Evolutionary conservation across 2,113 vertebrate species (phyloP).

Genomic region (Dunckerocampus dactyliophorus): DNA sequence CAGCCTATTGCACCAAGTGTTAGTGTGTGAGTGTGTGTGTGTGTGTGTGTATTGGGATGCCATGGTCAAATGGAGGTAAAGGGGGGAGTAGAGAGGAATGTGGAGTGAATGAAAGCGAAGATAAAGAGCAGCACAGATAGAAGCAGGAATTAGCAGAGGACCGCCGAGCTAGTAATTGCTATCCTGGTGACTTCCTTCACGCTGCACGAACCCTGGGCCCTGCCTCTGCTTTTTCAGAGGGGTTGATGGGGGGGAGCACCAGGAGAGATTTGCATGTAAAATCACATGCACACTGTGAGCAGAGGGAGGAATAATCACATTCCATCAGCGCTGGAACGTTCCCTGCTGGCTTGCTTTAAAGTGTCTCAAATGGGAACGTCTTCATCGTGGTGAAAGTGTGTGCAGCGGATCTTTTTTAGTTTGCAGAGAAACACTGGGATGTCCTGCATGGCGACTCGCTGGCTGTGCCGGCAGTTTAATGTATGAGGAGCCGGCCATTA

Average conservation of each 20-base stretch:
- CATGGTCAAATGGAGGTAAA: not conserved
- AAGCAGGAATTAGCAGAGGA: conserved; percentile 3
- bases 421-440: too few species aligned
- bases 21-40: not conserved
- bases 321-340: conserved; percentile 1
- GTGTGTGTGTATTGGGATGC: too few species aligned
- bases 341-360: conserved; percentile 1
- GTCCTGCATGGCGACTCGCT: too few species aligned
- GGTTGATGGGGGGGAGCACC: not conserved
- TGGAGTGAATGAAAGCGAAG: not conserved
- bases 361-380: conserved; percentile 4
- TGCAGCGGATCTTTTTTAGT: too few species aligned
- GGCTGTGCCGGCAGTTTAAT: conserved; percentile 1
- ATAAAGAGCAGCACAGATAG: conserved; percentile 5
- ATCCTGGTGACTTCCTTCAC: not conserved
- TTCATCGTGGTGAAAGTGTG: not conserved
- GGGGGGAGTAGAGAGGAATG: not conserved
- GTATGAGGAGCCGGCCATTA: conserved; percentile 7
- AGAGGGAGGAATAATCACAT: conserved; percentile 1
- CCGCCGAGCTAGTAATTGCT: conserved; percentile 4
- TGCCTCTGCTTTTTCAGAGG: too few species aligned
- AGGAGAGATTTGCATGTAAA: conserved; percentile 8
- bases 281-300: conserved; percentile 1
- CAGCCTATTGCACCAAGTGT: not conserved
- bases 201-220: too few species aligned